Percentiles rank a stretch among this genome's conserved stretches.
These are phyloP conservation scores for Brachionus calyciflorus DNA, from an alignment of 1,140 invertebrate genomes.

Conservation along the genomic window DNA sequence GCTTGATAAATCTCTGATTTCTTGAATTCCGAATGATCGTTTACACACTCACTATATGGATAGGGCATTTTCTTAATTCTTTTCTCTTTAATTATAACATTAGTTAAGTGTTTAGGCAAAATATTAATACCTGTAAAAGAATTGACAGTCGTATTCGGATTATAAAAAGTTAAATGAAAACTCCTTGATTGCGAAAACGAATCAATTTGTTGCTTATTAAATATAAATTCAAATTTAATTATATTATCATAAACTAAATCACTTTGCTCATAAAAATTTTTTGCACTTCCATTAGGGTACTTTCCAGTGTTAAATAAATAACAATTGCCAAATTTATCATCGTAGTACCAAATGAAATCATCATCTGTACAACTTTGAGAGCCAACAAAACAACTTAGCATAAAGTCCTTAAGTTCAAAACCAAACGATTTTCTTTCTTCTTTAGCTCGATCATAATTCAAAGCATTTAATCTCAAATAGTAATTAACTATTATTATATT, in stretches of 20 bases:
- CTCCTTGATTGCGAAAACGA: neutral
- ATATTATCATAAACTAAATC: neutral
- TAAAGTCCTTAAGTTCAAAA: neutral
- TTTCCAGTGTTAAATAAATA: slow-evolving; percentile 16
- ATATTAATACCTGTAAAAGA: neutral
- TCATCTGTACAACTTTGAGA: neutral
- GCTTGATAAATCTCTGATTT: slow-evolving; percentile 7
- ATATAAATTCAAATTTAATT: neutral
- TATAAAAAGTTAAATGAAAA: neutral
- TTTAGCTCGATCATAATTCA: neutral
- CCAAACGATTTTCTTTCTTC: neutral
- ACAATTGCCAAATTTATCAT: slow-evolving; percentile 15
- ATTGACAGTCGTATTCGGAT: neutral
- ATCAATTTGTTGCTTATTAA: too few species aligned
- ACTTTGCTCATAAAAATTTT: neutral
- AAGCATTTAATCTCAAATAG: neutral
- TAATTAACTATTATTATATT: neutral
- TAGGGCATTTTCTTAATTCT: neutral
- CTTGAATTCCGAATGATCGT: neutral
- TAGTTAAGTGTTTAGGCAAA: neutral
- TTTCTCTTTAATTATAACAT: neutral
- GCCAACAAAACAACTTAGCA: neutral
- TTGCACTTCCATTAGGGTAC: neutral
- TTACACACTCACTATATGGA: neutral
- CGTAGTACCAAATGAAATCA: slow-evolving; percentile 23